Percentiles rank a stretch among this genome's conserved stretches.
Conservation (phyloP, 2,797 vertebrate genomes). For the Squalus acanthias region DNA sequence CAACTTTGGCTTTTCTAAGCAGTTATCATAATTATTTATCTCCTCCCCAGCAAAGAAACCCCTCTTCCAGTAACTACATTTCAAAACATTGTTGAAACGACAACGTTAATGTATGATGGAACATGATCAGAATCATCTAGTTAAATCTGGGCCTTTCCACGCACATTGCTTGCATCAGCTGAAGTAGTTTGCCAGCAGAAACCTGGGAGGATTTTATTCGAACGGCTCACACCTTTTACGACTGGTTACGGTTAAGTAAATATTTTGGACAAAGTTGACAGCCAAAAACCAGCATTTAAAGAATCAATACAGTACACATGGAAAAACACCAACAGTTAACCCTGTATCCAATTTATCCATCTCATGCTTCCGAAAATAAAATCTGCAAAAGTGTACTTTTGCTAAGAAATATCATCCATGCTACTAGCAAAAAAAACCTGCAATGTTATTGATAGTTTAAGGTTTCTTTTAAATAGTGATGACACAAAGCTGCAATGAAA, state of each 20-base stretch:
- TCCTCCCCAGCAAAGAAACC: background rate
- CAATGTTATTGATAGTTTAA: background rate
- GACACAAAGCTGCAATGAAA: background rate
- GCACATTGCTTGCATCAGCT: background rate
- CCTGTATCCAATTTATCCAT: background rate
- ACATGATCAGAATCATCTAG: background rate
- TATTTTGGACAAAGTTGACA: background rate
- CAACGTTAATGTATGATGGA: background rate
- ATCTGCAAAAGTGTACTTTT: background rate
- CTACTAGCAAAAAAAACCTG: background rate
- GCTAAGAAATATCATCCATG: background rate
- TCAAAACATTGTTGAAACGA: constrained; percentile 10
- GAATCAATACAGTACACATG: background rate
- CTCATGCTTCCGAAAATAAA: background rate
- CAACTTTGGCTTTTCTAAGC: background rate
- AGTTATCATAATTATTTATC: background rate
- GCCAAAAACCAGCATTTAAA: background rate
- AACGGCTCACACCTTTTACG: background rate
- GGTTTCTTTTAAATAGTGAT: background rate
- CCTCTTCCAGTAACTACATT: too few relatives aligned
- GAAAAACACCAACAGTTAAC: background rate
- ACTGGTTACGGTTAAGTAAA: background rate
- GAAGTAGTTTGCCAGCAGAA: background rate
- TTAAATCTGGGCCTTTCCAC: background rate
- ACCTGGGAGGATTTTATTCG: background rate